Base-by-base conservation (phyloP, 2,888 invertebrate species). In the Galerucella nymphaeae region DNA sequence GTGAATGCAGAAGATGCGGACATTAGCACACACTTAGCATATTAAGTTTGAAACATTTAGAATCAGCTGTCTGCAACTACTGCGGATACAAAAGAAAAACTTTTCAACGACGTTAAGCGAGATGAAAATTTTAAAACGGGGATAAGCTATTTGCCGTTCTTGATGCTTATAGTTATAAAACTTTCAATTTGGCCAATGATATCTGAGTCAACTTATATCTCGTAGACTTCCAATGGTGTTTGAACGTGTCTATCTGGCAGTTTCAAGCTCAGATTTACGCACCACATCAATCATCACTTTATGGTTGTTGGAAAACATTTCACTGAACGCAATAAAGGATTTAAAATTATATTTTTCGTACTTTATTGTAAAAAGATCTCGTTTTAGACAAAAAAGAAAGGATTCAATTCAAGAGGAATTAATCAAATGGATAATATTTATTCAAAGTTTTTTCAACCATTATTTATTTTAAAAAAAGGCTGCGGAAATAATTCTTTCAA, bases 11-110 rank as follows among this genome's bases (percentile, higher is more conserved):
- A 68, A 68, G 41, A 66, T 57, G 66, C 57, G 66, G 23, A 53
- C 62, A 68, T 68, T 68, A 68, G 68, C 68, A 68, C 68, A 68
- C 68, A 68, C 61, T 68, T 61, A 68, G 68, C 68, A 68, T 68
- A 68, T 62, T 68, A 53, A 62, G 53, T 68, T 62, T 53, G 20
- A 16, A 61, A 20, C 23, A 18, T 14, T 45, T 20, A 16, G 30
- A 50, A 45, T 23, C 41, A 66, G 55, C 38, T 66, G 53, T 66
- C 55, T 41, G 45, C 14, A 66, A 55, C 5, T 55, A 14, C 30
- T 30, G 30, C 30, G 42, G 45, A 13, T 41, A 14, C 23, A 38
- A 13, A n/a, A 41, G 18, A 45, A 63, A 69, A 69, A 59, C 42
- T 57, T 67, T 61, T 69, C 5, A 69, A 69, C 63, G 62, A 58